These are phyloP conservation scores for Fukomys damarensis DNA, from an alignment of 2,113 vertebrate genomes.

Conservation along the genomic window DNA sequence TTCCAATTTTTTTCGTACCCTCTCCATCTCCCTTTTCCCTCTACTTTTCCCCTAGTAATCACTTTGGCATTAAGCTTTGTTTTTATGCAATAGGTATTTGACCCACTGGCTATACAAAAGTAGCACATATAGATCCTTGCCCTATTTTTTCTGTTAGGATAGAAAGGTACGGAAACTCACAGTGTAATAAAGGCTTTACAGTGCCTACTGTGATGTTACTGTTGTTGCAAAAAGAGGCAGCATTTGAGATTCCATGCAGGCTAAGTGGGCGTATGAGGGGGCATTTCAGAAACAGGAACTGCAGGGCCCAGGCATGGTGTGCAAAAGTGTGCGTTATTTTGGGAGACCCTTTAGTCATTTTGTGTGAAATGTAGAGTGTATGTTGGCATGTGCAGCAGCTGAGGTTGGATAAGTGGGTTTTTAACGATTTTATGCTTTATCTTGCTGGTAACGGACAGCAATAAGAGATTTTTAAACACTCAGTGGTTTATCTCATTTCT, in stretches of 20 bases:
- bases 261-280: not conserved
- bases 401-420: not conserved
- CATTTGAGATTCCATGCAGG: not conserved
- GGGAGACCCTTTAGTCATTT: not conserved
- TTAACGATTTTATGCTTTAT: slow-evolving; percentile 54
- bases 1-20: not conserved
- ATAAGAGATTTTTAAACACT: slow-evolving; percentile 37
- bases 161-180: not conserved
- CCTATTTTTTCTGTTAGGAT: not conserved
- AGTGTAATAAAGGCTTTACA: not conserved
- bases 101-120: not conserved
- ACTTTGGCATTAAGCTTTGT: not conserved
- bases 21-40: not conserved
- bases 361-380: not conserved
- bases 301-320: not conserved
- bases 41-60: not conserved
- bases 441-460: not conserved
- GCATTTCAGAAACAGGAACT: not conserved
- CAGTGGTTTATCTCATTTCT: slow-evolving; percentile 33
- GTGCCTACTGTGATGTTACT: not conserved
- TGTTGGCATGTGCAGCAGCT: not conserved
- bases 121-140: not conserved
- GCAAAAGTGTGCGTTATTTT: not conserved
- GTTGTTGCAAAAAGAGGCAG: not conserved
- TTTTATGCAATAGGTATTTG: not conserved